These are phyloP conservation scores for Antheraea yamamai DNA, from an alignment of 2,888 invertebrate genomes.

Conservation along the genomic window DNA sequence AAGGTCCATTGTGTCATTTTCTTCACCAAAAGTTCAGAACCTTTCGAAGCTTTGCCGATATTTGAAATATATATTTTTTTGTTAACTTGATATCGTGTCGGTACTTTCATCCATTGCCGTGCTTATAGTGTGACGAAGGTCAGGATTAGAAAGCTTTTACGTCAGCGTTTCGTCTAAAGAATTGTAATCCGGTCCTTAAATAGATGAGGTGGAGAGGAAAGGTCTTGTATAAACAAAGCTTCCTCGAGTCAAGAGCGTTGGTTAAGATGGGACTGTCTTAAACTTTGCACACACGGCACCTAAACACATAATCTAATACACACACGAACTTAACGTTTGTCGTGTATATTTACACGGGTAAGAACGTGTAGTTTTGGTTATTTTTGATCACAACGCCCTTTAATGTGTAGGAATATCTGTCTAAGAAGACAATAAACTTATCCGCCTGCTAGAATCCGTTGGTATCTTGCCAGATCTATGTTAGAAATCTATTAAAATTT, in stretches of 20 bases:
- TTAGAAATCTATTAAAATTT: not conserved
- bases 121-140: not conserved
- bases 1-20: not conserved
- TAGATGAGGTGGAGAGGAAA: not conserved
- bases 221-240: conserved; percentile 7
- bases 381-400: not conserved
- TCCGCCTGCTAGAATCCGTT: no score
- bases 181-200: conserved; percentile 8
- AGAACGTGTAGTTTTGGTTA: not conserved
- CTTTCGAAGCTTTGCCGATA: not conserved
- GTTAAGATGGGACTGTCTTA: not conserved
- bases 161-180: not conserved
- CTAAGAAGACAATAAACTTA: no score
- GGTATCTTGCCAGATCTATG: no score
- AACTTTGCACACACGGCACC: not conserved
- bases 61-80: not conserved
- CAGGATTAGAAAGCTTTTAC: conserved; percentile 10
- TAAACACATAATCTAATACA: conserved; percentile 6
- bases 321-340: not conserved
- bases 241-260: not conserved
- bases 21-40: not conserved
- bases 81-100: not conserved
- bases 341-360: not conserved
- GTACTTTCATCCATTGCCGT: not conserved
- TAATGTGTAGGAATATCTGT: no score